Evolutionary conservation across 2,888 invertebrate species (phyloP), one percentile per base, ranked within the genome.

Genomic region (Amblyjoppa proteus): DNA sequence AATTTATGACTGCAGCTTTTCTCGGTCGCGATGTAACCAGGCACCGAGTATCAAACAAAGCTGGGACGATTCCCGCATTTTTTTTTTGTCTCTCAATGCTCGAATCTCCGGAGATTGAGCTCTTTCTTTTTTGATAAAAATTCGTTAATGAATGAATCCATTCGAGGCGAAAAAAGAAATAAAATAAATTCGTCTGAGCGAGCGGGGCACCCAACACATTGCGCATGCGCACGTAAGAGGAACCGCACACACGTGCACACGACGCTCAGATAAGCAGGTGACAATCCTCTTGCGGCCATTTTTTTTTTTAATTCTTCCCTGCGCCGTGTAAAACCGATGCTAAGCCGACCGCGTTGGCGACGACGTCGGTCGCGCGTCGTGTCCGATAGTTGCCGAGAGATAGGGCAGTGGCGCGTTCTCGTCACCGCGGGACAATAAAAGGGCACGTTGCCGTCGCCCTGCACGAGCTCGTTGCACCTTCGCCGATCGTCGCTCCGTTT

Each of bases 251-350:
- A 71, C 75, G 61, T 58, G 73, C 38, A 69, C 53, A 68, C 51
- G 20, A 64, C 45, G 71, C 71, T 78, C 78, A 91, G 92, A 92
- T 91, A 91, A 93, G 92, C 93, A 93, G 93, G 92, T 93, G 93
- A 92, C 92, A 91, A 93, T 93, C 92, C 91, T 92, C 92, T 93
- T 93, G 93, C 90, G 92, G 93, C 87, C 89, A 89, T 92, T 91
- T 91, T 90, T 89, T 76, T 58, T 20, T 56, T 77, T 38, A 1
- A 16, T 49, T 49, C 34, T 53, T 78, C 61, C 61, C 64, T 64
- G 1, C 28, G 31, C 45, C 71, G 66, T 56, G 41, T 71, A 68
- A 83, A 71, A 71, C 89, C 51, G 76, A 70, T 77, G 80, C 70
- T 83, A 87, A 87, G 79, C 80, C 74, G 66, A 61, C 73, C 71